Evolutionary conservation across 1,140 invertebrate genomes (phyloP).

Genomic region (Drosophila subobscura): DNA sequence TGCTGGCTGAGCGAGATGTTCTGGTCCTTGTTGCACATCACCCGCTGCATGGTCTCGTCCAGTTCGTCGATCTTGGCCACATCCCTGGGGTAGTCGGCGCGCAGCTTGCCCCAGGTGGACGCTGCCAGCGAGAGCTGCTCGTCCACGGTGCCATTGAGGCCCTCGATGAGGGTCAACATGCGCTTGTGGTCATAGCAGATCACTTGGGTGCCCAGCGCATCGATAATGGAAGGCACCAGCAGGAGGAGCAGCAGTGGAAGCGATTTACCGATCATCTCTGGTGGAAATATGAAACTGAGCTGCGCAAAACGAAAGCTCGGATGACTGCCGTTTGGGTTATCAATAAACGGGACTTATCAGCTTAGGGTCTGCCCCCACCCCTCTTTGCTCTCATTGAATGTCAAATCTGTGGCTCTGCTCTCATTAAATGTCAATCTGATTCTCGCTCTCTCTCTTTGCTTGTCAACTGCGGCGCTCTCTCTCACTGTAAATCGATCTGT

Average conservation of each 20-base stretch:
- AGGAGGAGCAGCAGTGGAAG: slow-evolving; percentile 8
- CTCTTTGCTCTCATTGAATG: not conserved
- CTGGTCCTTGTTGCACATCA: slow-evolving; percentile 15
- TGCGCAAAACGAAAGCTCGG: not conserved
- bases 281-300: slow-evolving; percentile 23
- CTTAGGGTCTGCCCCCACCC: not conserved
- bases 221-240: not conserved
- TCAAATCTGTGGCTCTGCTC: not conserved
- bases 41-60: slow-evolving; percentile 13
- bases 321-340: slow-evolving; percentile 1
- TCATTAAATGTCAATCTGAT: too few species aligned
- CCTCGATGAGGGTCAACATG: slow-evolving; percentile 36
- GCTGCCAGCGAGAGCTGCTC: slow-evolving; percentile 30
- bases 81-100: slow-evolving; percentile 30
- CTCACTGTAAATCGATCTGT: too few species aligned
- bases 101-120: slow-evolving; percentile 43
- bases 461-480: too few species aligned
- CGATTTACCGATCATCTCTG: slow-evolving; percentile 11
- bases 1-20: slow-evolving; percentile 25
- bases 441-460: too few species aligned
- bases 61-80: slow-evolving; percentile 32
- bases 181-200: slow-evolving; percentile 29
- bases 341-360: slow-evolving; percentile 20
- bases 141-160: slow-evolving; percentile 17
- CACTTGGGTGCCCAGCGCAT: slow-evolving; percentile 33